Evolutionary conservation across 2,797 vertebrate species (phyloP), one percentile per base, ranked within the genome.

Genomic region (Cottoperca gobio): DNA sequence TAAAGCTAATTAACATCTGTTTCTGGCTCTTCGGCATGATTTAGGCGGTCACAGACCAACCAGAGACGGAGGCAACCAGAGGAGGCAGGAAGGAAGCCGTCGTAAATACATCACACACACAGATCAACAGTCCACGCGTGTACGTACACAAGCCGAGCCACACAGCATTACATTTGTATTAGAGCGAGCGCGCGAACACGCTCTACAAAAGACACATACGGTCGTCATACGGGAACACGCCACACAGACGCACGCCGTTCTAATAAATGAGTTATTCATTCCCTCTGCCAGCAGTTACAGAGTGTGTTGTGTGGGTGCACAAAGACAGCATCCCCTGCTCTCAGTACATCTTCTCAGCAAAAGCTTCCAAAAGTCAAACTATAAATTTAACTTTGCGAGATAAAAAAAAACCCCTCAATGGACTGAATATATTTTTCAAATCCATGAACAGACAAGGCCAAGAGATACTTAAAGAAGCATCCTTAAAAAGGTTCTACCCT

Each of bases 1-100:
- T 91, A 93, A 91, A 89, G 82, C 88, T 93, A 94, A 94, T 93
- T 93, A 94, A 91, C 85, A 90, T 90, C 90, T 93, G 90, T 91
- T 93, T 90, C 84, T 80, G 77, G 75, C 87, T 89, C 83, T 88
- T 90, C 89, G 83, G 86, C 31, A 48, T 91, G 82, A 92, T 88
- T 92, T 91, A 85, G 81, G 76, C 81, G 89, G 90, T 92, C 82
- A 89, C 79, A 89, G 82, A 86, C 68, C 77, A 57, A 82, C 73
- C 83, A 76, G 66, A 86, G 76, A 87, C 16, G 13, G 82, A 84
- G 81, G 82, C 84, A 80, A 86, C 73, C 86, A 83, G 76, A 91
- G 84, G 88, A 88, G 86, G 76, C 89, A 87, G 90, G 88, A 91
- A 89, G 88, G 88, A 91, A 89, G 81, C 83, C 81, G 89, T 82